Base-by-base conservation (phyloP, 2,888 invertebrate genomes). In the Apamea crenata region DNA sequence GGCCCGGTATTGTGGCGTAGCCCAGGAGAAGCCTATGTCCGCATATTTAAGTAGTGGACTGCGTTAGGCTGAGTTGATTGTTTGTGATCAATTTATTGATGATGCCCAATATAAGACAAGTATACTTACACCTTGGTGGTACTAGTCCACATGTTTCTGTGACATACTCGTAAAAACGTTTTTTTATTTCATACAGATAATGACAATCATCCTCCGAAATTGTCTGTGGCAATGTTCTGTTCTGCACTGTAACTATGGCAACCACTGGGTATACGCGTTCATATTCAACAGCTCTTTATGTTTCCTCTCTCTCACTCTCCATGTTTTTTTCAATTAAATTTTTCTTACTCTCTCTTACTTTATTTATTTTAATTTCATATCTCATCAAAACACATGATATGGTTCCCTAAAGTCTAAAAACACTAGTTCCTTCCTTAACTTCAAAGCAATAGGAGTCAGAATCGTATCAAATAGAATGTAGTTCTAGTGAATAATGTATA, bases 391-490 rank as follows among this genome's bases (percentile, higher is more conserved):
- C 40, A 44, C 18, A n/a, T 16, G 16, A 18, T 16, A 56, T 1
- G 8, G 47, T 29, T 56, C 8, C 7, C 10, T 6, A 6, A 50
- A 69, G 5, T 6, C 16, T 21, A 16, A 16, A 71, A 10, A 65
- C 2, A 32, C 18, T 16, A 44, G 8, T 56, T 29, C 0, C 16
- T 47, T 53, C 21, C 14, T 71, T 80, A 68, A 1, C 0, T 16
- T 16, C 0, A 71, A 56, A 44, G 68, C 25, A 40, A 70, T 82
- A 84, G 78, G 74, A 65, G 6, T 78, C n/a, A 63, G 66, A 81
- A 59, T 83, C 53, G 47, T 69, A 56, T 67, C 14, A 69, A 69
- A 84, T 77, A 61, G 47, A 80, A 36, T 4, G 25, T 56, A 36
- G 7, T 44, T 65, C 53, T 69, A 69, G 47, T 78, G 69, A 76